Base-by-base conservation (phyloP, 2,113 vertebrate genomes). In the Ovibos moschatus region DNA sequence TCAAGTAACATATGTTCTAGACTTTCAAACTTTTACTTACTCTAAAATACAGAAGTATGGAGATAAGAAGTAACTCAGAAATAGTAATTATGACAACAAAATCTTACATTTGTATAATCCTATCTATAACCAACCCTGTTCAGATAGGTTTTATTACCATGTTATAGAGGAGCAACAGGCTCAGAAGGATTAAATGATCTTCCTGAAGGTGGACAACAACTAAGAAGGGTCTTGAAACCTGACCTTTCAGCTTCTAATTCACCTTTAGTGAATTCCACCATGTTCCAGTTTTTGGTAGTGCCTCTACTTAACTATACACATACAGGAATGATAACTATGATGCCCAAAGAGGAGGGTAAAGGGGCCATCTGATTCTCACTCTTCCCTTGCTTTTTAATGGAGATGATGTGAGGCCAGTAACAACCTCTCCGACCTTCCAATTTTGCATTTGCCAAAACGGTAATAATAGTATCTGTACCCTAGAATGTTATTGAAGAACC, bases 11-110 rank as follows among this genome's bases (percentile, higher is more conserved):
- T 9, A 89, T 85, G 67, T 97, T 93, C 76, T 89, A 96, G 47
- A 87, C 89, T 94, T 97, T 91, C 92, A 94, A 84, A 94, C 43
- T 33, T 84, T 64, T 87, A 93, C 53, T 95, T 79, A 92, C 45
- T 95, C 47, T 90, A 78, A 96, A 98, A 84, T 60, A n/a, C 51
- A 6, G 3, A 92, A 79, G 14, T 53, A 82, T 8, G 1, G 14
- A 89, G 76, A 30, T 51, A 36, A 82, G 64, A 57, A 36, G 51
- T 10, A n/a, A 93, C 16, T 91, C 16, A 28, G 55, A 89, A 67
- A 67, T 14, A 79, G 1, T 36, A 67, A 81, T 55, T 23, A 45
- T 2, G 36, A 87, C 2, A 87, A 45, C 1, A 57, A 13, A 81
- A 60, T 51, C 40, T 88, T 33, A 10, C 33, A 82, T 53, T 92